These are phyloP conservation scores for Hyperopisus bebe DNA, from an alignment of 2,113 vertebrate genomes.

Conservation along the genomic window DNA sequence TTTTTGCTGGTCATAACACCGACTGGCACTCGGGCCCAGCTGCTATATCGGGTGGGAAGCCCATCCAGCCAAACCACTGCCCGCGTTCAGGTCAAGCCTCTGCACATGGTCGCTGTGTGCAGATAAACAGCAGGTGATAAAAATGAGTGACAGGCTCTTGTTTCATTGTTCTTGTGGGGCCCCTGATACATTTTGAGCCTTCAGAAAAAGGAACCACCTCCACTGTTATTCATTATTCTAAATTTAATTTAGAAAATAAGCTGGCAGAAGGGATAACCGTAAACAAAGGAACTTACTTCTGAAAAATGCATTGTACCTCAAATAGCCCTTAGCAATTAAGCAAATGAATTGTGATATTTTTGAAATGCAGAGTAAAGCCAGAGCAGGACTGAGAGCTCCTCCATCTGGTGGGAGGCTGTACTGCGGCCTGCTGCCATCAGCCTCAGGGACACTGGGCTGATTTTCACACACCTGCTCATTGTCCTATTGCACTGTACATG, in stretches of 20 bases:
- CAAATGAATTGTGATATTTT: slow-evolving; percentile 3
- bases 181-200: background rate
- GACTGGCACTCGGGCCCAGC: background rate
- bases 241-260: background rate
- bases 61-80: background rate
- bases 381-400: background rate
- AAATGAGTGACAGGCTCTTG: background rate
- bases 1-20: background rate
- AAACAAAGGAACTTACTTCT: background rate
- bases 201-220: background rate
- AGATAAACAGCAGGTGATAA: background rate
- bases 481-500: background rate
- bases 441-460: background rate
- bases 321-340: background rate
- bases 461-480: background rate
- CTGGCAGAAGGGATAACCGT: background rate
- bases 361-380: background rate
- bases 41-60: background rate
- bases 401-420: background rate
- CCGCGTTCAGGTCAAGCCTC: background rate
- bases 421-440: background rate
- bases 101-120: background rate
- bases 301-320: background rate
- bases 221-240: background rate
- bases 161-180: background rate